Conservation (phyloP, 2,888 invertebrate genomes). For the Corythucha ciliata region DNA sequence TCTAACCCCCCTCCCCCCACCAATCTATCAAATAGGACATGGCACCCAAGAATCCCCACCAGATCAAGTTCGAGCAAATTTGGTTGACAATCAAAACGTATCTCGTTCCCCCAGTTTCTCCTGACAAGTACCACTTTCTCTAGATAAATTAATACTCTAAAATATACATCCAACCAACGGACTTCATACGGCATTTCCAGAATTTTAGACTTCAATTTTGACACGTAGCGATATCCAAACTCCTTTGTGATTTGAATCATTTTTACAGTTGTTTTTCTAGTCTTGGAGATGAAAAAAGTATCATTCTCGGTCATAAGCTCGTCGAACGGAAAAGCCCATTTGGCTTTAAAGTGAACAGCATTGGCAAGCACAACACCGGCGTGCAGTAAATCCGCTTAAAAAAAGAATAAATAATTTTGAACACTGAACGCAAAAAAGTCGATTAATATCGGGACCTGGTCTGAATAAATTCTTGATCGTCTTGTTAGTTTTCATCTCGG, state of each 20-base stretch:
- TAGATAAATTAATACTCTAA: too few species aligned
- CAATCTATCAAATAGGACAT: too few species aligned
- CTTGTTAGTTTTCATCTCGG: slow-evolving; percentile 63
- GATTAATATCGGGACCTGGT: slow-evolving; percentile 39
- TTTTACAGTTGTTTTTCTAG: slow-evolving; percentile 52
- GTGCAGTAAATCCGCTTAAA: slow-evolving; percentile 7
- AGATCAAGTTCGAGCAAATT: too few species aligned
- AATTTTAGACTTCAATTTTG: slow-evolving; percentile 50
- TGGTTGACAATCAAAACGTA: too few species aligned
- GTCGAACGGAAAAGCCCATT: slow-evolving; percentile 62
- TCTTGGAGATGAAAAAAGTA: slow-evolving; percentile 53
- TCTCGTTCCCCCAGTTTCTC: too few species aligned
- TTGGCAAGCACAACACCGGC: slow-evolving; percentile 61
- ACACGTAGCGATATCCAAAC: slow-evolving; percentile 46
- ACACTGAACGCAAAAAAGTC: background rate
- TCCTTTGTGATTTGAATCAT: slow-evolving; percentile 56
- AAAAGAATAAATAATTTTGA: background rate
- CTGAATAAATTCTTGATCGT: slow-evolving; percentile 70
- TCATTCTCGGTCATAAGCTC: slow-evolving; percentile 47
- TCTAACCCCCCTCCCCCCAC: too few species aligned
- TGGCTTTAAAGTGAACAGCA: slow-evolving; percentile 78
- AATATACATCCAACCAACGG: too few species aligned
- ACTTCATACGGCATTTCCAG: slow-evolving; percentile 62
- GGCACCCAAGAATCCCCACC: too few species aligned
- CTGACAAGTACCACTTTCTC: background rate